Evolutionary conservation across 1,140 invertebrate species (phyloP).

Genomic region (Cotesia glomerata): DNA sequence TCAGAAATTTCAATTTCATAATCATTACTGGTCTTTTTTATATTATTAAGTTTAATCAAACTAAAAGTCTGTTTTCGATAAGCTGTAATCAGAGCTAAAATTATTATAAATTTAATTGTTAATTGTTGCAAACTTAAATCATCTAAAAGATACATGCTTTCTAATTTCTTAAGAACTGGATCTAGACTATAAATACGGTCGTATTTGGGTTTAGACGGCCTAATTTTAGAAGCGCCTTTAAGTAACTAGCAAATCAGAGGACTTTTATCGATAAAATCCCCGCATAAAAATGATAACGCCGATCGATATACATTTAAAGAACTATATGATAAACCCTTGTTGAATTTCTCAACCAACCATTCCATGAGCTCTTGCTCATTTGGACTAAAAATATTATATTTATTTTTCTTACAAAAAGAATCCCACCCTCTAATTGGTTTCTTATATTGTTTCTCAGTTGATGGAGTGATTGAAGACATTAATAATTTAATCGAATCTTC

Average conservation of each 20-base stretch:
- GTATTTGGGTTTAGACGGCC: too few relatives aligned
- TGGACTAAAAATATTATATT: not conserved
- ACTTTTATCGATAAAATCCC: too few relatives aligned
- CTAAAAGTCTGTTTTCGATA: not conserved
- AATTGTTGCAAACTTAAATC: too few relatives aligned
- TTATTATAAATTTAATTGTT: not conserved
- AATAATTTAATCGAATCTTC: not conserved
- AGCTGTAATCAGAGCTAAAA: not conserved
- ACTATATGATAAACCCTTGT: too few relatives aligned
- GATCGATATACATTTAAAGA: too few relatives aligned
- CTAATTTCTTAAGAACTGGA: too few relatives aligned
- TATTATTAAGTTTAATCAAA: not conserved
- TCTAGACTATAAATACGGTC: too few relatives aligned
- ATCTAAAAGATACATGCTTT: too few relatives aligned
- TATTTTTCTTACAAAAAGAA: constrained; percentile 3
- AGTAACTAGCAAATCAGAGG: too few relatives aligned
- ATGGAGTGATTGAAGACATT: not conserved
- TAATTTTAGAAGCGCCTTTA: too few relatives aligned
- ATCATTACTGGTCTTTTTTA: not conserved
- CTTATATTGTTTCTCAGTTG: too few relatives aligned
- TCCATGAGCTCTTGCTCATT: not conserved
- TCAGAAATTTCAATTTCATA: not conserved
- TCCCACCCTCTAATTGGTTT: not conserved
- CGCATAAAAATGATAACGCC: too few relatives aligned
- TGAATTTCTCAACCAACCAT: not conserved